These are phyloP conservation scores for Lordiphosa fenestrarum DNA, from an alignment of 2,888 invertebrate species.

Conservation along the genomic window DNA sequence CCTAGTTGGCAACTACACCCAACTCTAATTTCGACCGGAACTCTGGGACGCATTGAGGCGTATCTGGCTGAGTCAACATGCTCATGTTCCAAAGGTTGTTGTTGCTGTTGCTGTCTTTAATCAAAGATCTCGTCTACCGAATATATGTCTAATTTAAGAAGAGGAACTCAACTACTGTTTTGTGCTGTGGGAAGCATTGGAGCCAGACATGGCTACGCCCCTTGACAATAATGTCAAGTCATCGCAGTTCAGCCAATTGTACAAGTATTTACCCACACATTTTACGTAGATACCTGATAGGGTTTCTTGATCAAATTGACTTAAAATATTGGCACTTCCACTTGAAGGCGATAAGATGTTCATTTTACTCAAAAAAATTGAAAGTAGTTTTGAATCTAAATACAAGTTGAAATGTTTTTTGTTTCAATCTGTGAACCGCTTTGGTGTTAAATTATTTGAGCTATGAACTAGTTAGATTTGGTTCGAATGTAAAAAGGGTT, in stretches of 20 bases:
- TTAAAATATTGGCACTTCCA: constrained; percentile 8
- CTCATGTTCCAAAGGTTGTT: constrained; percentile 3
- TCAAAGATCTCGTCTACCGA: constrained; percentile 4
- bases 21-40: constrained; percentile 5
- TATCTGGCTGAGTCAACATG: constrained; percentile 3
- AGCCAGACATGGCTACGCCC: constrained; percentile 3
- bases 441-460: too few relatives aligned
- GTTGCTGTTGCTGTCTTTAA: constrained; percentile 3
- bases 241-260: not conserved
- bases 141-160: constrained; percentile 4
- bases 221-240: constrained; percentile 3
- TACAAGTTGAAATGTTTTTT: too few relatives aligned
- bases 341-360: too few relatives aligned
- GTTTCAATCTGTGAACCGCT: too few relatives aligned
- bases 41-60: constrained; percentile 8
- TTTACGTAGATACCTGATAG: not conserved
- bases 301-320: constrained; percentile 3
- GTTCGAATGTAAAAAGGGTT: too few relatives aligned
- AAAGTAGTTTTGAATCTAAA: too few relatives aligned
- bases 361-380: too few relatives aligned
- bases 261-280: constrained; percentile 1
- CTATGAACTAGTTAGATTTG: too few relatives aligned
- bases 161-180: constrained; percentile 1
- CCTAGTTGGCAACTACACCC: not conserved
- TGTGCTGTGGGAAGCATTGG: constrained; percentile 3